phyloP scores from a whole-genome alignment of 2,113 vertebrate species.

The Gila orcuttii region DNA sequence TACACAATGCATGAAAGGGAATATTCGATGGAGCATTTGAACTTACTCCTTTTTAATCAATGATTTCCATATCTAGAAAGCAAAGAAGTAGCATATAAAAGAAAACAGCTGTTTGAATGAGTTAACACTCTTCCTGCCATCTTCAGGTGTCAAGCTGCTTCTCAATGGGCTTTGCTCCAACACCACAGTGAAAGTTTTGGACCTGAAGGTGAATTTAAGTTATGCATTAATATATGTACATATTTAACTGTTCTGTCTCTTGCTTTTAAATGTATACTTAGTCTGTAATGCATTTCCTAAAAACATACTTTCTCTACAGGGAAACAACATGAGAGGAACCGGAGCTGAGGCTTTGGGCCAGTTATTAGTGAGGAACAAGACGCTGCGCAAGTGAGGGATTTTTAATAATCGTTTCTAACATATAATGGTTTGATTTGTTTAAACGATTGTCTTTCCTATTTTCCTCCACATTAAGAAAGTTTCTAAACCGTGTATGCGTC shows the following conservation, averaged over 20 bases:
- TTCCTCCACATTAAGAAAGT: too few relatives aligned
- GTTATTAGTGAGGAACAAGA: slow-evolving; percentile 85
- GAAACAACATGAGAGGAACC: slow-evolving; percentile 86
- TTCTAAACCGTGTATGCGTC: too few relatives aligned
- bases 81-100: too few relatives aligned
- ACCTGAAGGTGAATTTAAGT: slow-evolving; percentile 84
- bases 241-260: not conserved
- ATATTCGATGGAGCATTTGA: too few relatives aligned
- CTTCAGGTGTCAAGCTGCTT: slow-evolving; percentile 80
- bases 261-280: not conserved
- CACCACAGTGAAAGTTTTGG: slow-evolving; percentile 80
- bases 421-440: not conserved
- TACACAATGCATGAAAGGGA: too few relatives aligned
- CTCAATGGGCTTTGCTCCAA: slow-evolving; percentile 85
- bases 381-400: slow-evolving; percentile 81
- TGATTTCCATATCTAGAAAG: too few relatives aligned
- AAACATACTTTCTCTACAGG: slow-evolving; percentile 71
- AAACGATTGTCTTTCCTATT: too few relatives aligned
- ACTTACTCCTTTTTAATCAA: too few relatives aligned
- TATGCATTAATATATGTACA: not conserved
- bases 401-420: not conserved
- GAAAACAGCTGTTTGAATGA: too few relatives aligned
- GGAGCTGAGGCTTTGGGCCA: slow-evolving; percentile 87
- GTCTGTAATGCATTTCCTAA: not conserved
- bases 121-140: not conserved